Percentiles rank a stretch among this genome's conserved stretches.
These are phyloP conservation scores for Notothenia coriiceps DNA, from an alignment of 2,113 vertebrate species.

Conservation along the genomic window DNA sequence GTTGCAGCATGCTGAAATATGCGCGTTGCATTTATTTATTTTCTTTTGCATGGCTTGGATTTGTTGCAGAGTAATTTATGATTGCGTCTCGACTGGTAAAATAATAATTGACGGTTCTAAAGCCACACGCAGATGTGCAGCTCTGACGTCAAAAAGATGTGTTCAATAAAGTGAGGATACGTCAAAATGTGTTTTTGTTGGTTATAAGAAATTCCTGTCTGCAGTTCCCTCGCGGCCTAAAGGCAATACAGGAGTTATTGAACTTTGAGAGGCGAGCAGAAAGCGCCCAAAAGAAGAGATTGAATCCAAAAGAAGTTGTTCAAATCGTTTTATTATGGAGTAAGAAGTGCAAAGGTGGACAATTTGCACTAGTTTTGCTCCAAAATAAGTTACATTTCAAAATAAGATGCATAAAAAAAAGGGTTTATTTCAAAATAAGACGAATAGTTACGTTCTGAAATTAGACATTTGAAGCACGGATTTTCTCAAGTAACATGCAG, in stretches of 20 bases:
- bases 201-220: background rate
- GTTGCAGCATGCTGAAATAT: constrained; percentile 49
- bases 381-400: too few relatives aligned
- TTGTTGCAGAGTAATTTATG: background rate
- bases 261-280: background rate
- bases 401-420: background rate
- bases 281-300: background rate
- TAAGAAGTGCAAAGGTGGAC: too few relatives aligned
- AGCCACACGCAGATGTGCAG: background rate
- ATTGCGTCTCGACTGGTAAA: background rate
- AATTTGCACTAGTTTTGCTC: too few relatives aligned
- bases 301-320: too few relatives aligned
- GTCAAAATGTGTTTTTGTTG: background rate
- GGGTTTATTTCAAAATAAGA: background rate
- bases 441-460: background rate
- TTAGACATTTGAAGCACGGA: background rate
- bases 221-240: background rate
- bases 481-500: background rate
- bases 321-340: too few relatives aligned
- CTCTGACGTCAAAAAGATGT: background rate
- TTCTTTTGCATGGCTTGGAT: background rate
- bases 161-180: background rate
- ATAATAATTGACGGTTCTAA: background rate
- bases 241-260: background rate
- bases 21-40: background rate